Evolutionary conservation across 2,797 vertebrate species (phyloP), one percentile per base, ranked within the genome.

Genomic region (Morelia viridis): DNA sequence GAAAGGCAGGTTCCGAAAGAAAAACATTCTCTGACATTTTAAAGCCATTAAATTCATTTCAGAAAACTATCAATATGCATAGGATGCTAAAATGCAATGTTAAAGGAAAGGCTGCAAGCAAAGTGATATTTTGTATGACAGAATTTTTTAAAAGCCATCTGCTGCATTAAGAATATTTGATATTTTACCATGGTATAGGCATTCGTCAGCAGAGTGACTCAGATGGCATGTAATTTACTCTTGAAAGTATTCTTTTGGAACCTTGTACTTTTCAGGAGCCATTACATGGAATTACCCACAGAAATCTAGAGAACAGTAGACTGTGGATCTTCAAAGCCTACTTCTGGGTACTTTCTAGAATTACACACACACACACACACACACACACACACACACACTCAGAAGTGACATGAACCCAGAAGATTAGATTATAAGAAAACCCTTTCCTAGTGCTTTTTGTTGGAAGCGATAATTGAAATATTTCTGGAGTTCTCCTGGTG

Each of bases 211-310:
- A 93, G n/a, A 91, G 87, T 94, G 90, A 94, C 85, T 93, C 80
- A 94, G 92, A 93, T 64, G 60, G 60, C 92, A 84, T 71, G 41
- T 90, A 93, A 95, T 96, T 96, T 95, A 62, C 46, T 93, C 90
- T 90, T 96, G 93, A 95, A 96, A 93, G 90, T 93, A 90, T 95
- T 94, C n/a, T 94, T 7, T 64, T 94, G 12, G 22, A 92, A 46
- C 89, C 50, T 58, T 89, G 91, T 57, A n/a, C 84, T 95, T 94
- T 95, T 96, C 92, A 95, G 93, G 95, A 95, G 11, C 93, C 91
- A 93, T 94, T 96, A 95, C 95, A 92, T 26, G 28, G 94, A 94
- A 96, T 96, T 95, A 95, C 31, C 56, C 93, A 88, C 85, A 91
- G 28, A 95, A 95, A 35, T 94, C 64, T 90, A 89, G 80, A 94